Evolutionary conservation across 2,888 invertebrate genomes (phyloP), one percentile per base, ranked within the genome.

Genomic region (Leucophenga maculata): DNA sequence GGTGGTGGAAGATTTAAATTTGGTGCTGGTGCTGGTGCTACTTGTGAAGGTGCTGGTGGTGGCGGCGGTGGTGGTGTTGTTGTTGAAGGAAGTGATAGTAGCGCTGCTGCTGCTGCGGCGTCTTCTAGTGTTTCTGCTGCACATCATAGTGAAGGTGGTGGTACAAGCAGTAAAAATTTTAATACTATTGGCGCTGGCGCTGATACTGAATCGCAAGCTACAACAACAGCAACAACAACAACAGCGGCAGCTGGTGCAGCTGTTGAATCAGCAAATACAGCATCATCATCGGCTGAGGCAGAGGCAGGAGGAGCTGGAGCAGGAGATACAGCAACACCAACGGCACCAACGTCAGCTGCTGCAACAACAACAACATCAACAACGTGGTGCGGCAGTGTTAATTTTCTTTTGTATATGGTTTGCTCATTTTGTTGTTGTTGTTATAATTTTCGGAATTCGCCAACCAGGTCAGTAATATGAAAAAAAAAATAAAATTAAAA

Each of bases 351-450:
- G 54, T 11, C 70, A n/a, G n/a, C n/a, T 48, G 31, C 66, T 57
- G 65, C 75, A 62, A 72, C 77, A 16, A 70, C 77, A 67, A 68
- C 79, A 67, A 73, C 78, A 59, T 76, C 86, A 62, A 78, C 84
- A 32, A 85, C 86, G 75, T 86, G 86, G 78, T 80, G 86, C 73
- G 77, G 85, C 77, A 84, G 86, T 77, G 80, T 86, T 69, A 86
- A 86, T 62, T 86, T 86, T 72, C 72, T 86, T 68, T 86, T 86
- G 78, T 86, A 86, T 84, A 86, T 86, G 86, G 86, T 86, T 75
- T 86, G 86, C 83, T 86, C 86, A 76, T 86, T 86, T 67, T 86
- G 86, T 74, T 86, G 86, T 72, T 86, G 86, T 78, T 86, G 86
- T 76, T 86, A 86, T 78, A 86, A 86, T 76, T 86, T 83, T 74